Conservation (phyloP, 2,113 vertebrate species). For the Anguilla japonica region DNA sequence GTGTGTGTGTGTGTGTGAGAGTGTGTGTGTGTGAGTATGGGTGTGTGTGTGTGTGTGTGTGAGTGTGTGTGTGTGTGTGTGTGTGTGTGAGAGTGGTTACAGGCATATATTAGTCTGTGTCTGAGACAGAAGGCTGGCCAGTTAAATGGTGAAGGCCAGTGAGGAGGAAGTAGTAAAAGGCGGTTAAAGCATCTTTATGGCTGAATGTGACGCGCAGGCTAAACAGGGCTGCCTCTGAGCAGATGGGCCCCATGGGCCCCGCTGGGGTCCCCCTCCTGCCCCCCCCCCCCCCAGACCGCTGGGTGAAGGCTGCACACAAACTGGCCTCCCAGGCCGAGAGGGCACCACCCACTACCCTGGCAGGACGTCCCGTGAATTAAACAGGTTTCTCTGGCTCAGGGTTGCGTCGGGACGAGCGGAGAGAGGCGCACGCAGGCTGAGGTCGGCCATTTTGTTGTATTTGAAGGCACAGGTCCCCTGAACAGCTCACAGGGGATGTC, state of each 20-base stretch:
- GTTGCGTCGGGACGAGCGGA: not conserved
- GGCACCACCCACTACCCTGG: not conserved
- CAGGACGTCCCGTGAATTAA: not conserved
- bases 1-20: too few relatives aligned
- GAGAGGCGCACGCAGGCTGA: not conserved
- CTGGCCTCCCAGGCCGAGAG: not conserved
- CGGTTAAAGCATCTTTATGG: slow-evolving; percentile 37
- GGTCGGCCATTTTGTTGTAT: too few relatives aligned
- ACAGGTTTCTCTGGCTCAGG: not conserved
- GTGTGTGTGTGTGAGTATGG: too few relatives aligned
- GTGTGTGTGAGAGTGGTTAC: too few relatives aligned
- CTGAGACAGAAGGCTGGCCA: not conserved
- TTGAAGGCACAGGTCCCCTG: too few relatives aligned
- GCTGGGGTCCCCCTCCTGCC: slow-evolving; percentile 18
- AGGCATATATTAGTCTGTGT: too few relatives aligned
- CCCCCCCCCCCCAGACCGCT: slow-evolving; percentile 6
- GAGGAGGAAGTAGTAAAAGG: slow-evolving; percentile 36
- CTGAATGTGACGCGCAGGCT: slow-evolving; percentile 35
- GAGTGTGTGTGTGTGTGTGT: too few relatives aligned
- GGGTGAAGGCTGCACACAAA: slow-evolving; percentile 8
- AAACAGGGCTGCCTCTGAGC: slow-evolving; percentile 18
- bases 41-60: too few relatives aligned
- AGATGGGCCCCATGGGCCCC: slow-evolving; percentile 23
- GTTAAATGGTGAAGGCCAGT: slow-evolving; percentile 3
- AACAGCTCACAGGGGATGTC: too few relatives aligned